A percentile compares a stretch with the other conserved stretches of the same genome.
Conservation (phyloP, 2,888 invertebrate species). For the Rhabditophanes sp. region DNA sequence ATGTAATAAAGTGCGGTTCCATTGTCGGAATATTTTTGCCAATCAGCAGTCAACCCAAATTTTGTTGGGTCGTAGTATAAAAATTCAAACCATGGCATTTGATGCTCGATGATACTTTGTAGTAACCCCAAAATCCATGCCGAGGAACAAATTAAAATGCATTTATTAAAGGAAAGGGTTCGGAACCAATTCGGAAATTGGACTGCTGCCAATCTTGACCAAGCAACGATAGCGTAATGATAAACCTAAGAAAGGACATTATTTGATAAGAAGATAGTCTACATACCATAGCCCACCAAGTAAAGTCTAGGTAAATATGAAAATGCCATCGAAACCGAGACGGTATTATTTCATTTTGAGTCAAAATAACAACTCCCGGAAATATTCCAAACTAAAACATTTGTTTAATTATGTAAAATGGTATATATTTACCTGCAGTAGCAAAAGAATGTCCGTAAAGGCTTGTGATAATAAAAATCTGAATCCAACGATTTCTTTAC, state of each 20-base stretch:
- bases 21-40: constrained; percentile 10
- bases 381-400: constrained; percentile 25
- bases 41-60: constrained; percentile 25
- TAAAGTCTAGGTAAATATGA: constrained; percentile 28
- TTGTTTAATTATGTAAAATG: neutral
- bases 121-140: constrained; percentile 27
- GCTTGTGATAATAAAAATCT: constrained; percentile 25
- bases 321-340: constrained; percentile 15
- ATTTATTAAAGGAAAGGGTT: constrained; percentile 11
- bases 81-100: constrained; percentile 24
- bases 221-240: constrained; percentile 27
- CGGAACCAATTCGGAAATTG: constrained; percentile 30
- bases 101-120: constrained; percentile 27
- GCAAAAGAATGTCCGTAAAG: constrained; percentile 22
- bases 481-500: constrained; percentile 26
- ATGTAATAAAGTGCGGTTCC: constrained; percentile 26
- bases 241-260: constrained; percentile 28
- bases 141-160: constrained; percentile 19
- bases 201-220: constrained; percentile 26
- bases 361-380: constrained; percentile 25
- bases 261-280: neutral
- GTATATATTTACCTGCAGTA: constrained; percentile 14
- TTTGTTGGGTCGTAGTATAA: constrained; percentile 21
- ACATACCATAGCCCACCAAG: constrained; percentile 16
- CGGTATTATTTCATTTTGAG: constrained; percentile 19